phyloP scores from a whole-genome alignment of 2,888 invertebrate species.

The Neoaliturus tenellus region DNA sequence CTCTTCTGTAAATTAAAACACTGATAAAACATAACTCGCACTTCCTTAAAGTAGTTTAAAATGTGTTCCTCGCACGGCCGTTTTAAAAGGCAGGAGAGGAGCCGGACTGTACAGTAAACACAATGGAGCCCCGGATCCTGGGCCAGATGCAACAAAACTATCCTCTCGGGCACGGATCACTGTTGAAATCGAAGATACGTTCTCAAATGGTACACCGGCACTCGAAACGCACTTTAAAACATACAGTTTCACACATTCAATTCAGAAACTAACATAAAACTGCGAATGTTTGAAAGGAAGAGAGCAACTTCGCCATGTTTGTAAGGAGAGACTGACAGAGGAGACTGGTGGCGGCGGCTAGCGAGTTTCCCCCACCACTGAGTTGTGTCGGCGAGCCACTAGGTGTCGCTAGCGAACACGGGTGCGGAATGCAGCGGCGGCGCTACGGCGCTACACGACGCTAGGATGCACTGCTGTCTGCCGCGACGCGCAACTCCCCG shows the following conservation, averaged over 20 bases:
- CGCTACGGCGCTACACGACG: conserved; percentile 16
- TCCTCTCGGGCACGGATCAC: conserved; percentile 33
- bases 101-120: conserved; percentile 39
- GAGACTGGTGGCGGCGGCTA: conserved; percentile 20
- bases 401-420: conserved; percentile 50
- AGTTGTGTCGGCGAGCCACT: conserved; percentile 19
- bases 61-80: neutral
- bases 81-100: neutral
- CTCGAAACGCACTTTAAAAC: conserved; percentile 17
- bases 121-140: conserved; percentile 41
- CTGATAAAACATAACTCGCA: conserved; percentile 7
- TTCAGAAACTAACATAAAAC: conserved; percentile 2
- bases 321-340: conserved; percentile 18
- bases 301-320: neutral
- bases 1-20: neutral
- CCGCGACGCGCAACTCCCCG: conserved; percentile 13
- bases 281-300: neutral
- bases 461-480: conserved; percentile 45
- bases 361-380: conserved; percentile 24
- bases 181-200: neutral
- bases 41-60: neutral
- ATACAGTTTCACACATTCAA: conserved; percentile 35
- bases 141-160: neutral
- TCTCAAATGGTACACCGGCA: neutral
- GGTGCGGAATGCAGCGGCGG: conserved; percentile 33